Conservation (phyloP, 1,140 invertebrate genomes). For the Microvelia longipes region DNA sequence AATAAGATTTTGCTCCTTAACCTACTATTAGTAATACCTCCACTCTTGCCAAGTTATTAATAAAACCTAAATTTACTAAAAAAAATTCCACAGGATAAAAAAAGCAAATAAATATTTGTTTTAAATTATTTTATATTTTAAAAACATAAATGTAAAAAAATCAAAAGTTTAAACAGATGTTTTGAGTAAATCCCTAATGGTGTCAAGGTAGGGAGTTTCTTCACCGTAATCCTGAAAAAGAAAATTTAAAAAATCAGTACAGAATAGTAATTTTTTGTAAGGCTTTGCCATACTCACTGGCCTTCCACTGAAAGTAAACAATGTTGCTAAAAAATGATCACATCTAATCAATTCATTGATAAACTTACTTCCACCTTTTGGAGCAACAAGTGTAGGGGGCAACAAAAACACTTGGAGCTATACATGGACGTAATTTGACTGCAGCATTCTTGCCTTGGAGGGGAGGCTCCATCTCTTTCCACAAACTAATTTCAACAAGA, state of each 20-base stretch:
- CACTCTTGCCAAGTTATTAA: no score
- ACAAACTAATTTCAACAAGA: no score
- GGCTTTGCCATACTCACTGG: background rate
- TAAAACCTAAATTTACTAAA: no score
- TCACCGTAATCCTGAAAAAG: slow-evolving; percentile 80
- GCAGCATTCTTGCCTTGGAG: no score
- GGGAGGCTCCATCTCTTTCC: no score
- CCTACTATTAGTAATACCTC: no score
- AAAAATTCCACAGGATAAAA: no score
- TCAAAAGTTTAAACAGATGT: slow-evolving; percentile 4
- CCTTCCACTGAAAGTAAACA: background rate
- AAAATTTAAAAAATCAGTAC: slow-evolving; percentile 12
- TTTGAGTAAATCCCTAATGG: slow-evolving; percentile 81
- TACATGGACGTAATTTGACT: no score
- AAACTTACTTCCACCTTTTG: background rate
- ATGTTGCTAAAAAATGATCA: background rate
- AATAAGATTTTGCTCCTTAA: no score
- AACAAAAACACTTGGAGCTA: background rate
- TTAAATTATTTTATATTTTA: background rate
- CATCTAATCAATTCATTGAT: background rate
- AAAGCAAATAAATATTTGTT: background rate
- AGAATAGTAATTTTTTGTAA: background rate
- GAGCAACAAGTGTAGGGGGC: background rate
- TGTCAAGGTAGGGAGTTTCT: slow-evolving; percentile 82
- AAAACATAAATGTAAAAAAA: background rate